Evolutionary conservation across 2,888 invertebrate genomes (phyloP), one percentile per base, ranked within the genome.

Genomic region (Pseudococcus jackbeardsleyi): DNA sequence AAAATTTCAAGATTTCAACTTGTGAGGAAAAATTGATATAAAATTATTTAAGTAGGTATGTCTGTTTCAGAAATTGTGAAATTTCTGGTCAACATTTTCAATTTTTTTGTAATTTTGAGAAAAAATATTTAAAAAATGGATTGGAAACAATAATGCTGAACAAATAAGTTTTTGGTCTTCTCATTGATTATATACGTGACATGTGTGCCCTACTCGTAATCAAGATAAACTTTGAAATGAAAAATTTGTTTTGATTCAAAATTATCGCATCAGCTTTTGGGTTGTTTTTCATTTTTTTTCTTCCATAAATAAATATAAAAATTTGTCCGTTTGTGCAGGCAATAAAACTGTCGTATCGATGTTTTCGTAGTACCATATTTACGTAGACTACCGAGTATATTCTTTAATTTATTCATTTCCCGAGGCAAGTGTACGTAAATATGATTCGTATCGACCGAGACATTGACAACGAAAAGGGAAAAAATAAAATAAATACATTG

Each of bases 381-480:
- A 50, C 26, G 3, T 3, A 33, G 26, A 33, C 26, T 33, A 33
- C 26, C 26, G 26, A 33, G 26, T 50, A 50, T 50, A 50, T 50
- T 50, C 50, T 50, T 50, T 17, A 50, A 50, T 50, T 50, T 50
- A 50, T 50, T 50, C 50, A 50, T 50, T 50, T 50, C 50, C 50
- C 50, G 15, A 68, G 26, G 26, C 26, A 68, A 6, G 19, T 26
- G 68, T 15, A 68, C 68, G 26, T 68, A 68, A 68, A 26, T 68
- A 26, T 68, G 68, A 68, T 68, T 68, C 68, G 19, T 68, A 68
- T 19, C 68, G 68, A 68, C 68, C 68, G 19, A 68, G 68, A 68
- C 68, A 68, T 68, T 68, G 68, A 68, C 68, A 68, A 68, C 7
- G 26, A 26, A 50, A 50, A 17, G 15, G 17, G 15, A 50, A 50